Evolutionary conservation across 1,140 invertebrate species (phyloP).

Genomic region (Marisa cornuarietis): DNA sequence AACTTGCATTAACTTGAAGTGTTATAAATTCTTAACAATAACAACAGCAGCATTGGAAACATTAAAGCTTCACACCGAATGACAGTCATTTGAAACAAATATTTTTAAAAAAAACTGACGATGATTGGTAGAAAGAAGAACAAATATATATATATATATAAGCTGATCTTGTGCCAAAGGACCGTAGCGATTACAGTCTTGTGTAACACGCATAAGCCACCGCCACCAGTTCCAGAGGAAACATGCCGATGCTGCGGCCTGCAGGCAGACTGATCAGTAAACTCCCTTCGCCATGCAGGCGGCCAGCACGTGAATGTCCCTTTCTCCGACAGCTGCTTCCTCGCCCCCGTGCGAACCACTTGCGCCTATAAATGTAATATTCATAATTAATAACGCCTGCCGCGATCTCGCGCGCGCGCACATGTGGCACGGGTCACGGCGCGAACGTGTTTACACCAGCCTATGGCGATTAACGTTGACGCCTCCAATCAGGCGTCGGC

Average conservation of each 20-base stretch:
- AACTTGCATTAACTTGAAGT: too few relatives aligned
- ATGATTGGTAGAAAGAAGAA: too few relatives aligned
- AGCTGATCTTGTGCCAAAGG: too few relatives aligned
- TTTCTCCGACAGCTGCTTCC: neutral
- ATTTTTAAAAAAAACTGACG: too few relatives aligned
- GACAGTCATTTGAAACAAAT: too few relatives aligned
- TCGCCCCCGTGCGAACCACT: neutral
- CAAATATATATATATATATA: too few relatives aligned
- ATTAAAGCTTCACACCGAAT: too few relatives aligned
- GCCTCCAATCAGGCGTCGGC: conserved; percentile 25
- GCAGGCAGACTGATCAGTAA: too few relatives aligned
- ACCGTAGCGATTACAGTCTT: neutral
- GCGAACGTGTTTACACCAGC: conserved; percentile 21
- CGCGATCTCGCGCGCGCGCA: conserved; percentile 1
- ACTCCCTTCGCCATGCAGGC: too few relatives aligned
- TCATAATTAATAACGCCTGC: conserved; percentile 28
- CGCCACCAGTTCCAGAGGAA: neutral
- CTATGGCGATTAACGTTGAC: conserved; percentile 19
- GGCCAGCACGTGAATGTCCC: neutral
- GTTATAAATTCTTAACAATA: too few relatives aligned
- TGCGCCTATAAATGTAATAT: conserved; percentile 19
- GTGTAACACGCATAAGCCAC: neutral
- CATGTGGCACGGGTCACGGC: conserved; percentile 18
- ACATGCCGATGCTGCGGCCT: neutral
- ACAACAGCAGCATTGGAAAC: too few relatives aligned